phyloP scores from a whole-genome alignment of 2,888 invertebrate species.

The Acanthosepion esculentum region DNA sequence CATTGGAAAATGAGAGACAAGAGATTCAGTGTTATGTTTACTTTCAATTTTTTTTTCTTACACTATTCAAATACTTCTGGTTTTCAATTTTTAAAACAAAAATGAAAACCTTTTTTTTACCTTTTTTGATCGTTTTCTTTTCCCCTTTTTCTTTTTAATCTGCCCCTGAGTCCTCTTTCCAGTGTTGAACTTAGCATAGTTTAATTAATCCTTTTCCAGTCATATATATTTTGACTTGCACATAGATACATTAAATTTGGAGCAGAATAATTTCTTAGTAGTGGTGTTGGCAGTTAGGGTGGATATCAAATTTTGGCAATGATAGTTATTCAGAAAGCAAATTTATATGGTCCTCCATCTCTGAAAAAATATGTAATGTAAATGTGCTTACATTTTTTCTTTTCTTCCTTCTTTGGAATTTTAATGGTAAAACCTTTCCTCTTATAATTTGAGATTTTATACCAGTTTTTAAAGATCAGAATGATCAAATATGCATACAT shows the following conservation, averaged over 20 bases:
- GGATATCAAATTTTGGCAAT: background rate
- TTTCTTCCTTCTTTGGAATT: background rate
- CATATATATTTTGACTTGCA: background rate
- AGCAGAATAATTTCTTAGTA: background rate
- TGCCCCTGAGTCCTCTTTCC: no score
- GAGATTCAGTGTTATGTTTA: background rate
- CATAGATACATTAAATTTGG: background rate
- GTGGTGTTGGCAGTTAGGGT: background rate
- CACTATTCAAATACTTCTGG: no score
- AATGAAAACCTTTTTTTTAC: no score
- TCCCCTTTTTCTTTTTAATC: background rate
- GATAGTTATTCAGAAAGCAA: background rate
- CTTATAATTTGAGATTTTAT: background rate
- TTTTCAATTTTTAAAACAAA: no score
- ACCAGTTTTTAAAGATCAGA: background rate
- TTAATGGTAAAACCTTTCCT: background rate
- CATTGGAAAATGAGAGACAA: background rate
- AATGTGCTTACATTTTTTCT: background rate
- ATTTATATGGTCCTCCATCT: background rate
- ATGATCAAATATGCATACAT: background rate
- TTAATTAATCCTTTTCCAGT: background rate
- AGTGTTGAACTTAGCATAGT: no score
- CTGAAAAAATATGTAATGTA: background rate
- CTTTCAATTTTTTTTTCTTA: background rate
- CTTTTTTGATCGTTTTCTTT: no score